Evolutionary conservation across 2,113 vertebrate species (phyloP), one percentile per base, ranked within the genome.

Genomic region (Nestor notabilis): DNA sequence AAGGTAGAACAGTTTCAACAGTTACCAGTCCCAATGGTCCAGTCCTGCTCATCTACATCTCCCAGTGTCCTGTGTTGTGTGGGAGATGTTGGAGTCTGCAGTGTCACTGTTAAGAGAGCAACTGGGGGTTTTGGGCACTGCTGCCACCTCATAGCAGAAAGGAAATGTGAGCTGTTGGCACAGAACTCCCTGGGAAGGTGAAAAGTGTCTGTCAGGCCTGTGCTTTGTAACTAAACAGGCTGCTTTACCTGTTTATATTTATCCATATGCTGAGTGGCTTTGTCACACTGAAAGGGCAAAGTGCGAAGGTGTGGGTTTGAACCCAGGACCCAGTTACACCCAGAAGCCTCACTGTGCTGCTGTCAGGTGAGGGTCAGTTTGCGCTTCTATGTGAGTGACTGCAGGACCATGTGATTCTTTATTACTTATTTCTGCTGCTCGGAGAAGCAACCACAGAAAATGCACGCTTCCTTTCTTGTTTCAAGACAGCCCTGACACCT

Each of bases 341-440:
- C 31, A 24, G 56, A 2, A 27, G 29, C 39, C 69, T 28, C 69
- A 15, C 46, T 41, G 47, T 52, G 84, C 69, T 79, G 70, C 81
- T 64, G 70, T 29, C 15, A 6, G 47, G 71, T 1, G 9, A 79
- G 84, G 65, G 55, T 1, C 4, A 84, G 90, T 21, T n/a, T 2
- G 6, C 27, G 43, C 77, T 84, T 55, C 1, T 3, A 9, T 25
- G 28, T 0, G 7, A 81, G 81, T 0, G 0, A 5, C 35, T n/a
- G 8, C 76, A 53, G 92, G n/a, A n/a, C 77, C 0, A 0, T 17
- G 31, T n/a, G 76, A 2, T 64, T 52, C 43, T 64, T 68, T 1
- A 0, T 2, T n/a, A 79, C 85, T 94, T 77, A 6, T 88, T 86
- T 85, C 74, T 53, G 88, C 83, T 83, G 66, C 77, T 86, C 20